A percentile compares a stretch with the other conserved stretches of the same genome.
phyloP scores from a whole-genome alignment of 2,797 vertebrate genomes.

The Acanthurus lineatus region DNA sequence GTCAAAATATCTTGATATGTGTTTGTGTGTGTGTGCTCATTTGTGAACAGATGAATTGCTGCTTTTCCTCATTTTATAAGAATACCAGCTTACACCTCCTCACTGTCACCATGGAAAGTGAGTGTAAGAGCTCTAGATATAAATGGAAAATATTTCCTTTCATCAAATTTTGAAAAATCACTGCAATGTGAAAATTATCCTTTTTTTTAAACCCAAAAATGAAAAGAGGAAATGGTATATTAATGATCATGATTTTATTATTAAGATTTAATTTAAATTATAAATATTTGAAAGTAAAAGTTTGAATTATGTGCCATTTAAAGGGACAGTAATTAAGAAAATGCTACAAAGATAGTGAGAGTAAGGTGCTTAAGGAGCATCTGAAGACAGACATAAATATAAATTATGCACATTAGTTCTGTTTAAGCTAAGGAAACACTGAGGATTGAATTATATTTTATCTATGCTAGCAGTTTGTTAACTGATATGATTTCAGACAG shows the following conservation, averaged over 20 bases:
- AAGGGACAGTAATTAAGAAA: no score
- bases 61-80: neutral
- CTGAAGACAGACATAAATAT: neutral
- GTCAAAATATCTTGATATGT: conserved; percentile 39
- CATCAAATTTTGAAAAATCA: neutral
- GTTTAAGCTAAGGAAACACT: no score
- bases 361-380: neutral
- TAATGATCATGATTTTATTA: no score
- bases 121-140: neutral
- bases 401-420: neutral
- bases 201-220: no score
- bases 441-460: no score
- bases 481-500: neutral
- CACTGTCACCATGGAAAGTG: neutral
- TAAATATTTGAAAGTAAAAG: no score
- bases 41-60: neutral
- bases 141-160: neutral
- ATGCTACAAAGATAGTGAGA: neutral
- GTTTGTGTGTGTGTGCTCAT: neutral
- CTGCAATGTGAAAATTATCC: no score
- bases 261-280: no score
- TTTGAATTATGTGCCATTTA: no score
- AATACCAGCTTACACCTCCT: conserved; percentile 1
- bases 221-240: no score
- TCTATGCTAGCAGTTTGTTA: neutral